Base-by-base conservation (phyloP, 2,888 invertebrate species). In the Callosobruchus maculatus region DNA sequence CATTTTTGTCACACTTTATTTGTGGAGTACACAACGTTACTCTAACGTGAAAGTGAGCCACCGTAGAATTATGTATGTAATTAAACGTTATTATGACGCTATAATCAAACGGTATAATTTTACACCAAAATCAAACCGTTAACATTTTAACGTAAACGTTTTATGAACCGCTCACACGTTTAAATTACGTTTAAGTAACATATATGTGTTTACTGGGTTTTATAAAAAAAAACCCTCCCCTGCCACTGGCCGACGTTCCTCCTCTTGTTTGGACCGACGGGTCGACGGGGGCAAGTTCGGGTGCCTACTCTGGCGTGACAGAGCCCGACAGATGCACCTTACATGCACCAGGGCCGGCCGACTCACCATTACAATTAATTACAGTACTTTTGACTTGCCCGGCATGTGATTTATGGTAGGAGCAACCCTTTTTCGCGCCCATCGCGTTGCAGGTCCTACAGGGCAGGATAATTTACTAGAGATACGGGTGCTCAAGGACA, bases 311-410 rank as follows among this genome's bases (percentile, higher is more conserved):
- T 75, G 77, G 77, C 77, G 75, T 77, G 77, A 77, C 77, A 49
- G 49, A 49, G 49, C 49, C 49, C 49, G 49, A 49, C 49, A 49
- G 49, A 82, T 82, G 82, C 78, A 82, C 81, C 81, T 81, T 81
- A 78, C 79, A 78, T 74, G 75, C 77, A 76, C 49, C 13, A 49
- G 49, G 49, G 49, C 13, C 49, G 5, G 13, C 49, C 3, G 49
- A 18, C 49, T 79, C 79, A 77, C 78, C 77, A 81, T 80, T 80
- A 81, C 82, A 80, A 81, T 82, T 82, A 82, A 82, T 82, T 81
- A 81, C 79, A 73, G 73, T 79, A 76, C 77, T 78, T 81, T 79
- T 80, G 81, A 81, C 80, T 82, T 78, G 75, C 80, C 76, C 74
- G 75, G 77, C 77, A 18, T 49, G 79, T 83, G 81, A 83, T 82